These are phyloP conservation scores for Spongia lamella DNA, from an alignment of 37 sponge, comb jelly and placozoan genomes.

Conservation along the genomic window DNA sequence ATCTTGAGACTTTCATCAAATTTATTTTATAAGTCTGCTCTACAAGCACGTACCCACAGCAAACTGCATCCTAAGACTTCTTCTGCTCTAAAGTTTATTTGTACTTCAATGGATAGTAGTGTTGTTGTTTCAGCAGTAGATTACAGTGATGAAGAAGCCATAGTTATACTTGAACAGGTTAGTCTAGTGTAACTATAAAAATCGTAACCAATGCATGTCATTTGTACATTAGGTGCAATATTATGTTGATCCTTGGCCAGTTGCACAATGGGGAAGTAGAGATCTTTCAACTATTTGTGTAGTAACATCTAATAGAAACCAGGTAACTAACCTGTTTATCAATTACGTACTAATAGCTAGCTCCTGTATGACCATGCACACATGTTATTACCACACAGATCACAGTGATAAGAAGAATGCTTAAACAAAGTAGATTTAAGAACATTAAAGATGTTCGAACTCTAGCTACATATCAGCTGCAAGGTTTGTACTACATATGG, in stretches of 20 bases:
- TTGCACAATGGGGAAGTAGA: conserved; percentile 25
- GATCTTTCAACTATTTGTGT: conserved; percentile 32
- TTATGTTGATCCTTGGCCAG: conserved; percentile 51
- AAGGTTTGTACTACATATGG: background rate
- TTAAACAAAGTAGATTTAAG: background rate
- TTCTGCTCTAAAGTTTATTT: conserved; percentile 22
- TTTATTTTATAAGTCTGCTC: conserved; percentile 63
- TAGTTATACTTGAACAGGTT: no score
- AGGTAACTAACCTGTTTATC: conserved; percentile 16
- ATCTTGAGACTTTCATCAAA: conserved; percentile 62
- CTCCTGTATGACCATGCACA: no score
- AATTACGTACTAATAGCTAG: background rate
- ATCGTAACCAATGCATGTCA: background rate
- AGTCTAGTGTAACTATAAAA: no score
- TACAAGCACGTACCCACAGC: conserved; percentile 26
- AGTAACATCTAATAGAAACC: conserved; percentile 48
- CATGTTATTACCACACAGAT: no score
- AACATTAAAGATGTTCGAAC: conserved; percentile 22
- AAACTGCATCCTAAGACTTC: conserved; percentile 11
- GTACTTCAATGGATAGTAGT: conserved; percentile 9
- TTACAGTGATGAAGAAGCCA: no score
- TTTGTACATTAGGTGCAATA: conserved; percentile 18
- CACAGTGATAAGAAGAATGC: conserved; percentile 4
- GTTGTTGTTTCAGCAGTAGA: no score
- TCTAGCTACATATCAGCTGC: background rate